Evolutionary conservation across 1,140 invertebrate species (phyloP).

Genomic region (Geopemphigus sp.): DNA sequence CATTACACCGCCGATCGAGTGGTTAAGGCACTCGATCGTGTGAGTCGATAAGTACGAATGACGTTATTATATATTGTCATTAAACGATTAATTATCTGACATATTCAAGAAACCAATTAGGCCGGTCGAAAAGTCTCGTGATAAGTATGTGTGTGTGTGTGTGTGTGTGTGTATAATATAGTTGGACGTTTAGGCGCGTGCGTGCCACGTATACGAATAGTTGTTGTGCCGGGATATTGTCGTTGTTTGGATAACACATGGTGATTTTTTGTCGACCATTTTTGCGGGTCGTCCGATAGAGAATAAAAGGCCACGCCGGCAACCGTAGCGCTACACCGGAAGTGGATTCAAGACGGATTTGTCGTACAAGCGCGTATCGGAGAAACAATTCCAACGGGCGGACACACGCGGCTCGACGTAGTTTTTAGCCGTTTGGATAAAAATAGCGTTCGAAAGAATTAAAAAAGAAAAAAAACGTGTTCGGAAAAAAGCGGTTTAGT

Average conservation of each 20-base stretch:
- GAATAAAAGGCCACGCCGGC: too few relatives aligned
- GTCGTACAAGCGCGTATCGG: not conserved
- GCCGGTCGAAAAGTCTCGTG: not conserved
- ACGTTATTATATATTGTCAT: not conserved
- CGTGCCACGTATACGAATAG: too few relatives aligned
- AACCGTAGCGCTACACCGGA: not conserved
- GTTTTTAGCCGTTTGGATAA: constrained; percentile 14
- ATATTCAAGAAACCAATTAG: not conserved
- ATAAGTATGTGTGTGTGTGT: too few relatives aligned
- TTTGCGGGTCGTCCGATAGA: too few relatives aligned
- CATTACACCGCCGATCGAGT: not conserved
- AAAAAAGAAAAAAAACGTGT: constrained; percentile 24
- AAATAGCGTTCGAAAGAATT: constrained; percentile 13
- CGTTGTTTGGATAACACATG: too few relatives aligned
- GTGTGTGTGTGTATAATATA: not conserved
- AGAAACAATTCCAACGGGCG: too few relatives aligned
- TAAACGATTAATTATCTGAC: not conserved
- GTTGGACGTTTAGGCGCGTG: too few relatives aligned
- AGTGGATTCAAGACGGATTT: constrained; percentile 30
- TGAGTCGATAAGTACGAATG: not conserved
- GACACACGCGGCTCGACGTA: not conserved
- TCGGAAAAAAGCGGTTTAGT: constrained; percentile 40
- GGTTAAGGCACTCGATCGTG: not conserved
- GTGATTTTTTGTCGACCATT: too few relatives aligned
- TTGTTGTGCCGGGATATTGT: too few relatives aligned